Evolutionary conservation across 2,888 invertebrate species (phyloP).

Genomic region (Plagodis dolabraria): DNA sequence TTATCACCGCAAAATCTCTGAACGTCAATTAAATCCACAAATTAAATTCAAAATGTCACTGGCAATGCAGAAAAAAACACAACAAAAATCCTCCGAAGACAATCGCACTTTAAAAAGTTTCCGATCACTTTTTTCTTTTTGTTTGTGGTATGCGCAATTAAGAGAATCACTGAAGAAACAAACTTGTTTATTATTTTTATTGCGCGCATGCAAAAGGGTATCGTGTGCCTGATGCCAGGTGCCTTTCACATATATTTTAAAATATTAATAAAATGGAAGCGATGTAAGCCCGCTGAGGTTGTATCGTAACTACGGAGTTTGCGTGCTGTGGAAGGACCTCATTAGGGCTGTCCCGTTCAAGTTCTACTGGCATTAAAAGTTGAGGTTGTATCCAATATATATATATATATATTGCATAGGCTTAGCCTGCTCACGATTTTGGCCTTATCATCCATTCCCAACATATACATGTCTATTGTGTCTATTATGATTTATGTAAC

Average conservation of each 20-base stretch:
- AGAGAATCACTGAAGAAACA: neutral
- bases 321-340: conserved; percentile 19
- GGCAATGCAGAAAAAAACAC: conserved; percentile 1
- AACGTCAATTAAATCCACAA: no score
- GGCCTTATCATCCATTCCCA: no score
- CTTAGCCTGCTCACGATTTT: no score
- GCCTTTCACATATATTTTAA: no score
- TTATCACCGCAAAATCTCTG: no score
- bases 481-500: no score
- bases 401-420: neutral
- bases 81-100: neutral
- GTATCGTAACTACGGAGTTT: conserved; percentile 16
- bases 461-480: no score
- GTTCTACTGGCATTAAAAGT: neutral
- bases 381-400: neutral
- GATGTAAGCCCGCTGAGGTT: conserved; percentile 15
- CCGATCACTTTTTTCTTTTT: neutral
- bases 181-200: conserved; percentile 1
- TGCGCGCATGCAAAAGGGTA: neutral
- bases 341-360: conserved; percentile 9
- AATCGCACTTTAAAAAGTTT: neutral
- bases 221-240: no score
- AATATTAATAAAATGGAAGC: conserved; percentile 4
- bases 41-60: conserved; percentile 2
- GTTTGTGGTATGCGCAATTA: neutral